Evolutionary conservation across 2,888 invertebrate species (phyloP).

Genomic region (Malthinus flaveolus): DNA sequence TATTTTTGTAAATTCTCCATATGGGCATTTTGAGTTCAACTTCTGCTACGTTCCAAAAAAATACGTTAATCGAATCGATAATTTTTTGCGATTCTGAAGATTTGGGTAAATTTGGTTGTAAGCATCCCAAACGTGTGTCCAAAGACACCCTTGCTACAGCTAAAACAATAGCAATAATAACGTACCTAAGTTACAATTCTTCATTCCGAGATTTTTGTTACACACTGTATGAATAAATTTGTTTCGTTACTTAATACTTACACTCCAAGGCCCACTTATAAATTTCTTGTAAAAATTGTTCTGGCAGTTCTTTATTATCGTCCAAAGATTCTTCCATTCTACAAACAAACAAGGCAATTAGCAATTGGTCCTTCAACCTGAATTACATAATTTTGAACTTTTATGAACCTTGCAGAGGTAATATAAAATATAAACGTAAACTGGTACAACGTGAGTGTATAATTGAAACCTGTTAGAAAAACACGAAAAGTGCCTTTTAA

Average conservation of each 20-base stretch:
- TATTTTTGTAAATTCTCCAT: constrained; percentile 74
- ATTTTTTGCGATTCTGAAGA: constrained; percentile 73
- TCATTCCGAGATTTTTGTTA: not conserved
- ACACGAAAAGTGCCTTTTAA: no score
- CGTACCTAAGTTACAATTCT: not conserved
- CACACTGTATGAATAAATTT: not conserved
- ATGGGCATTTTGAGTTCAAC: constrained; percentile 75
- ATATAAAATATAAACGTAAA: no score
- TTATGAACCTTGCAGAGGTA: no score
- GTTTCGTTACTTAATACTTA: constrained; percentile 64
- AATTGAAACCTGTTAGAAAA: no score
- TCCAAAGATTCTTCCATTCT: constrained; percentile 68
- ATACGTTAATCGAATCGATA: constrained; percentile 75
- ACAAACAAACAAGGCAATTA: constrained; percentile 40
- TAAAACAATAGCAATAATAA: constrained; percentile 48
- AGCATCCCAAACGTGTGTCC: constrained; percentile 78
- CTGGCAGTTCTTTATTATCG: constrained; percentile 65
- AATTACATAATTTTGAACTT: not conserved
- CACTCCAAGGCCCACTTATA: constrained; percentile 84
- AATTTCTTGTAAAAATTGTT: constrained; percentile 70
- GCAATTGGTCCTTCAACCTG: not conserved
- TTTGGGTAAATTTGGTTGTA: constrained; percentile 57
- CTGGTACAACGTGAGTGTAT: no score
- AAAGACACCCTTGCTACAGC: constrained; percentile 82
- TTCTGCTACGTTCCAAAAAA: constrained; percentile 77